Conservation (phyloP, 2,888 invertebrate species). For the Euclidia mi region DNA sequence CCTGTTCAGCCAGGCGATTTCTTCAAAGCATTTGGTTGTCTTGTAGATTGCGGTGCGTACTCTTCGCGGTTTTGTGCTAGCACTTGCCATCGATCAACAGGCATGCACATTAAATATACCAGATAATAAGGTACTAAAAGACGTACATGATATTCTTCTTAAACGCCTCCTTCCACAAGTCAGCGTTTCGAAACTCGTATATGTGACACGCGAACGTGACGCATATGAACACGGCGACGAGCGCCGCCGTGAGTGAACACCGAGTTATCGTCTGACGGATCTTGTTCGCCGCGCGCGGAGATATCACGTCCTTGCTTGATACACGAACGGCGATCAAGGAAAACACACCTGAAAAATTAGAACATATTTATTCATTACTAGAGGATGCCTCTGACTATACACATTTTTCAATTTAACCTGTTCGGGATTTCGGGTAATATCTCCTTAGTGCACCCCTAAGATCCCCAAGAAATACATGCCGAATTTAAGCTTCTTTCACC, state of each 20-base stretch:
- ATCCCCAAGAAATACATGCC: no score
- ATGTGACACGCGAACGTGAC: constrained; percentile 95
- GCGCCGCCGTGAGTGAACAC: constrained; percentile 94
- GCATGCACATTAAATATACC: no score
- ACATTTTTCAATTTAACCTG: no score
- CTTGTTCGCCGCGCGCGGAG: constrained; percentile 95
- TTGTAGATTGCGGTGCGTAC: no score
- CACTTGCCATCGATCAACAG: no score
- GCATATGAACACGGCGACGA: constrained; percentile 94
- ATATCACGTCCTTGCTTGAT: constrained; percentile 95
- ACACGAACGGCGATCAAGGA: constrained; percentile 95
- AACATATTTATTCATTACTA: background rate
- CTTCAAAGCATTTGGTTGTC: no score
- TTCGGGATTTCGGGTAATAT: no score
- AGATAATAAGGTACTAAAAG: background rate
- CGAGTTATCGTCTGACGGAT: constrained; percentile 96
- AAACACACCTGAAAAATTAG: constrained; percentile 91
- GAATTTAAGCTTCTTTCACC: no score
- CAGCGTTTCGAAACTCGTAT: constrained; percentile 94
- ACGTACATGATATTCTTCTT: constrained; percentile 95
- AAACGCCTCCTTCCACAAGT: constrained; percentile 94
- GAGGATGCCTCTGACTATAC: no score
- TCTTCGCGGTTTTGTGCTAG: no score
- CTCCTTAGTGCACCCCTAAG: no score
- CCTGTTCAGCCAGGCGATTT: no score